Evolutionary conservation across 2,888 invertebrate species (phyloP).

Genomic region (Stenodera caucasica): DNA sequence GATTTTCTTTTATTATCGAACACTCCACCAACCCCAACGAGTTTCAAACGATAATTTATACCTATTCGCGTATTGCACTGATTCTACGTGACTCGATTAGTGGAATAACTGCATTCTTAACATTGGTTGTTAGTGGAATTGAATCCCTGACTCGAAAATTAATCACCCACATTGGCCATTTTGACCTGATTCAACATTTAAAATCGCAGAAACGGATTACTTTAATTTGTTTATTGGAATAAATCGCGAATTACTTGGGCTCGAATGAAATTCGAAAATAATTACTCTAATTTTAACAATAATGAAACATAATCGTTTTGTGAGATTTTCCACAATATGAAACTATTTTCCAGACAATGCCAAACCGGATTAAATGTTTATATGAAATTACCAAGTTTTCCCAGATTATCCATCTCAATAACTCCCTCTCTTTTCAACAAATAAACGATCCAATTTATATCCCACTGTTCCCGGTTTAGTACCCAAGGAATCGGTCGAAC

Average conservation of each 20-base stretch:
- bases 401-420: not conserved
- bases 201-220: too few species aligned
- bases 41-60: not conserved
- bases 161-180: not conserved
- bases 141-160: not conserved
- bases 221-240: too few species aligned
- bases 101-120: not conserved
- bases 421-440: not conserved
- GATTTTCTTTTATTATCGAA: not conserved
- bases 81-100: not conserved
- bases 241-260: too few species aligned
- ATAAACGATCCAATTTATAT: not conserved
- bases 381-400: slow-evolving; percentile 19
- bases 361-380: slow-evolving; percentile 21
- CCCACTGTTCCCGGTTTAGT: not conserved
- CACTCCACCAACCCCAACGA: not conserved
- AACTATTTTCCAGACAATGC: slow-evolving; percentile 24
- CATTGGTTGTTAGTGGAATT: not conserved
- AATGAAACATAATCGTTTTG: slow-evolving; percentile 7
- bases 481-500: too few species aligned
- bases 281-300: too few species aligned
- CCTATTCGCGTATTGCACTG: not conserved
- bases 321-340: slow-evolving; percentile 20
- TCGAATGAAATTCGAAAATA: too few species aligned
- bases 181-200: not conserved